Percentiles rank a stretch among this genome's conserved stretches.
Conservation (phyloP, 2,888 invertebrate genomes). For the Thumatha senex region DNA sequence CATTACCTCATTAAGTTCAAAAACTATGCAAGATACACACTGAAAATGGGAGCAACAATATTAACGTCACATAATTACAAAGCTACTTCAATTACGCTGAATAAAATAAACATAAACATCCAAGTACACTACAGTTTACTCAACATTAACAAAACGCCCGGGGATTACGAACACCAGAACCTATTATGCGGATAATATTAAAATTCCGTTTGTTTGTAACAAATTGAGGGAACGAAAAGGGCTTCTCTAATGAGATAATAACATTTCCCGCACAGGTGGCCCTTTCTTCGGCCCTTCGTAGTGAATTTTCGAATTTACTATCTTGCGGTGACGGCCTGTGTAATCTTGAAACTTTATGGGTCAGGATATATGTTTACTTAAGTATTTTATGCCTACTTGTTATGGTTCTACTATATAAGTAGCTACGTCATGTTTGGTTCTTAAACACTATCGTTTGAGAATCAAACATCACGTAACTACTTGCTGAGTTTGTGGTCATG, state of each 20-base stretch:
- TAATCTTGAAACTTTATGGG: slow-evolving; percentile 42
- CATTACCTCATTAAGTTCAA: too few species aligned
- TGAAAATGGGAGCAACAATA: too few species aligned
- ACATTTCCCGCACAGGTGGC: slow-evolving; percentile 65
- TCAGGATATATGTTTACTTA: slow-evolving; percentile 31
- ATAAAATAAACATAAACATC: slow-evolving; percentile 27
- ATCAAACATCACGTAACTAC: too few species aligned
- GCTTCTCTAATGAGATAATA: slow-evolving; percentile 71
- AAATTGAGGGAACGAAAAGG: slow-evolving; percentile 65
- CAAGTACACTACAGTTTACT: slow-evolving; percentile 31
- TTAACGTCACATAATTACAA: slow-evolving; percentile 12
- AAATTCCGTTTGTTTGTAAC: slow-evolving; percentile 68
- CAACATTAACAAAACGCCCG: slow-evolving; percentile 45
- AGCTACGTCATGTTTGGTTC: too few species aligned
- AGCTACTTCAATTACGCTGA: slow-evolving; percentile 28
- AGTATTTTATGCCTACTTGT: slow-evolving; percentile 16
- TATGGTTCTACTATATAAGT: not conserved
- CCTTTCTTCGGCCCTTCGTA: slow-evolving; percentile 27
- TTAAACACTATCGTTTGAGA: too few species aligned
- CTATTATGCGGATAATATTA: slow-evolving; percentile 56
- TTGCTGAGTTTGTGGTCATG: too few species aligned
- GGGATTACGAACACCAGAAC: slow-evolving; percentile 49
- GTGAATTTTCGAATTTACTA: slow-evolving; percentile 43
- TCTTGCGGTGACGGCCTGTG: slow-evolving; percentile 29
- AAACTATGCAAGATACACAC: too few species aligned